phyloP scores from a whole-genome alignment of 2,888 invertebrate species.

The Macrophya alboannulata region DNA sequence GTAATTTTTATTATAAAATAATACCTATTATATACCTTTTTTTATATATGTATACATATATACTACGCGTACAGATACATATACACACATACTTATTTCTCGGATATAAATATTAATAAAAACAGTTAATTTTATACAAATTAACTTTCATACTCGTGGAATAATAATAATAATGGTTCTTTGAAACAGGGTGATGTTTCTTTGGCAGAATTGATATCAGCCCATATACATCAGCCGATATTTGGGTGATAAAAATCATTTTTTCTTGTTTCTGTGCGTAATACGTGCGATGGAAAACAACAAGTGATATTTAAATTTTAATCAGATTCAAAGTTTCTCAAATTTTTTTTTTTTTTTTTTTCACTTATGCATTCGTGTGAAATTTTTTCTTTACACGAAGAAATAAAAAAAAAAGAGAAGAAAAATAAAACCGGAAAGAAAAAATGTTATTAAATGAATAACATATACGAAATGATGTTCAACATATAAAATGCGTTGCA shows the following conservation, averaged over 20 bases:
- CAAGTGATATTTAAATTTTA: background rate
- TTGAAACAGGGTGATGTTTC: background rate
- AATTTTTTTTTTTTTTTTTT: background rate
- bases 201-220: constrained; percentile 16
- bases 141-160: background rate
- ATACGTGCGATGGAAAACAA: background rate
- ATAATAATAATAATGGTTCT: background rate
- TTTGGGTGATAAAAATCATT: background rate
- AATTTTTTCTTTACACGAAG: background rate
- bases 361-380: background rate
- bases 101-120: background rate
- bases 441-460: background rate
- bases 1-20: constrained; percentile 13
- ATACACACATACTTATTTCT: background rate
- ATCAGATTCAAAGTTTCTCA: background rate
- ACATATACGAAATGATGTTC: background rate
- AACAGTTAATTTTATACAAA: background rate
- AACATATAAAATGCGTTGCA: background rate
- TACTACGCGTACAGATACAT: background rate
- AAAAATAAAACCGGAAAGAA: background rate
- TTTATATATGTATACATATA: background rate
- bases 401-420: no score
- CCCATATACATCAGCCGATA: background rate
- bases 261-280: background rate
- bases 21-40: background rate